Conservation (phyloP, 2,797 vertebrate species). For the Danio choprae region DNA sequence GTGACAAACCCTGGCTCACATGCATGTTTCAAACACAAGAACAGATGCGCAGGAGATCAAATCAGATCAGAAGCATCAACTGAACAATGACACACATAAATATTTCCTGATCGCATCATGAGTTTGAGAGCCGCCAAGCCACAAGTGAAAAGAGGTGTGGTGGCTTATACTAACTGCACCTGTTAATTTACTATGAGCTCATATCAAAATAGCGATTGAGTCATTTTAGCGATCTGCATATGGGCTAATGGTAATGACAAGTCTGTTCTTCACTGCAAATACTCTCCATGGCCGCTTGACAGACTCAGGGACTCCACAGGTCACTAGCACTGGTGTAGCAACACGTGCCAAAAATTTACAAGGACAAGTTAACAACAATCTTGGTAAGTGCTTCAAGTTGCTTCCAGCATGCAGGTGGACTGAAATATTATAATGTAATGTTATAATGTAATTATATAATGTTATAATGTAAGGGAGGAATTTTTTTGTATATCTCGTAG, state of each 20-base stretch:
- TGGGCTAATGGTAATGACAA: constrained; percentile 36
- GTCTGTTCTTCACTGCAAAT: constrained; percentile 20
- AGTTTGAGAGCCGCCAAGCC: constrained; percentile 2
- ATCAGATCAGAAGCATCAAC: neutral
- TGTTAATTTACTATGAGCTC: constrained; percentile 35
- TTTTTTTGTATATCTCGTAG: no score
- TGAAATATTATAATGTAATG: no score
- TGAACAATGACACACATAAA: constrained; percentile 11
- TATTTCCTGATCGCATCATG: constrained; percentile 6
- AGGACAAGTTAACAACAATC: constrained; percentile 38
- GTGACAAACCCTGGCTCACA: neutral
- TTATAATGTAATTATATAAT: no score
- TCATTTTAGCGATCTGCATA: constrained; percentile 40
- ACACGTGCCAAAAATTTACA: constrained; percentile 19
- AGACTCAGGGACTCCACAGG: constrained; percentile 23
- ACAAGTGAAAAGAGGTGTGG: constrained; percentile 26
- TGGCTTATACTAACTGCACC: constrained; percentile 5
- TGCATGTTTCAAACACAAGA: neutral
- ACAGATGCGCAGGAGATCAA: neutral
- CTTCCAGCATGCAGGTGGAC: constrained; percentile 69
- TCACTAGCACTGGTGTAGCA: constrained; percentile 8
- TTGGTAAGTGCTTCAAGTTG: constrained; percentile 59
- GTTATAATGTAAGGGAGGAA: neutral
- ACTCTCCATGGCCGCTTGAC: constrained; percentile 30
- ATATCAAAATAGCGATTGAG: constrained; percentile 30